Evolutionary conservation across 23 tunicate genomes (phyloP), one percentile per base, ranked within the genome.

Genomic region (Oikopleura vanhoeffeni): DNA sequence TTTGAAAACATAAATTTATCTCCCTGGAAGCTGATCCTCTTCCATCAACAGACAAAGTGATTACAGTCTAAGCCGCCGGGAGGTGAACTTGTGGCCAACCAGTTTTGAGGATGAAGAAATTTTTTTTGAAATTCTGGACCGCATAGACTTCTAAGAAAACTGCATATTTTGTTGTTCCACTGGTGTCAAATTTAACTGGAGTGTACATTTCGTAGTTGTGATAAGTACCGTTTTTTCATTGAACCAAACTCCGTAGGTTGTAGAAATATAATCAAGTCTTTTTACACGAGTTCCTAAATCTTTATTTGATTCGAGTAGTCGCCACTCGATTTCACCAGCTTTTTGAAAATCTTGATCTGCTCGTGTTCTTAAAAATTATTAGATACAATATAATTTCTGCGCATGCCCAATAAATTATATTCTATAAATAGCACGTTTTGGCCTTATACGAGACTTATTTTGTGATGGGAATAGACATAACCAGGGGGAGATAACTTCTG

Each of bases 61-160:
- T 85, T 40, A 88, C 76, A 71, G 90, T 95, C 76, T 94, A 94
- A 40, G 87, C 90, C 40, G 90, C 88, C 84, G 91, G 96, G 87
- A 94, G 49, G 57, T 94, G 98, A 1, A 87, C 88, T 4, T 93
- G 91, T 1, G 98, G 91, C 98, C 98, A 94, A 36, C 91, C 67
- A 83, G 84, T 57, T 35, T 85, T 85, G 88, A 89, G 90, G 0
- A 41, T 49, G 40, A 86, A 89, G 0, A 40, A 39, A 0, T 90
- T 88, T 90, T 90, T 94, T 94, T 39, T 94, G 98, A 41, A 76
- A 94, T 0, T 91, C 98, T 24, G 98, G 95, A 0, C 98, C 98
- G 92, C 98, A 41, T 94, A 94, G 1, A 94, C 98, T 49, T 94
- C 98, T 3, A 94, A 88, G 3, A 94, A 49, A 8, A 49, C 13